These are phyloP conservation scores for Catharus minimus DNA, from an alignment of 2,113 vertebrate species.

Conservation along the genomic window DNA sequence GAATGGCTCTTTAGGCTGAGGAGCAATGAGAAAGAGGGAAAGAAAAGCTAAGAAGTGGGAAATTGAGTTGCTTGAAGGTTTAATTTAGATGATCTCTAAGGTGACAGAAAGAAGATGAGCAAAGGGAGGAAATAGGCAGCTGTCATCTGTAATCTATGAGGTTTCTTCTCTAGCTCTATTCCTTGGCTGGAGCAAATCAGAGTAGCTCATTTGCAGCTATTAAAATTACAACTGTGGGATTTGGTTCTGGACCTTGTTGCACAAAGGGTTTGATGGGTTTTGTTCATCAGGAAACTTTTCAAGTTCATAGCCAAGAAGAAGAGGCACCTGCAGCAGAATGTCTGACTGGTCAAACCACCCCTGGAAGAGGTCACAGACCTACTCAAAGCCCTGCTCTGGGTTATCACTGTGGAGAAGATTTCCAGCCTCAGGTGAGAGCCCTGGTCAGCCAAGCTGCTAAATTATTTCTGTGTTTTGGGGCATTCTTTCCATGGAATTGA, in stretches of 20 bases:
- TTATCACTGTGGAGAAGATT: neutral
- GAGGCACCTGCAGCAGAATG: neutral
- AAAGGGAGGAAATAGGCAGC: neutral
- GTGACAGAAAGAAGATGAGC: neutral
- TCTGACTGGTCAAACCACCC: neutral
- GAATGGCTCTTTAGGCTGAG: neutral
- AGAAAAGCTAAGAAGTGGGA: neutral
- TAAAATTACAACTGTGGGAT: neutral
- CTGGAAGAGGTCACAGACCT: neutral
- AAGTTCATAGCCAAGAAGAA: neutral
- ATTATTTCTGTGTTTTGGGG: neutral
- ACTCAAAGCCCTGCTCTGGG: neutral
- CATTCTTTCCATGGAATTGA: neutral
- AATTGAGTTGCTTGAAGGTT: neutral
- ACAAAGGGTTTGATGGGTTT: neutral
- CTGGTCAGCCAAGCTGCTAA: neutral
- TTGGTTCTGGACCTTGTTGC: neutral
- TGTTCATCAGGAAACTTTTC: neutral
- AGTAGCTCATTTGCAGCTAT: neutral
- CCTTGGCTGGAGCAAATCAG: neutral
- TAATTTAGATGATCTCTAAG: neutral
- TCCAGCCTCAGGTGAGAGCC: neutral
- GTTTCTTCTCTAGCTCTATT: neutral
- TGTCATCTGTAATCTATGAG: neutral
- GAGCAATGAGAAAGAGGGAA: neutral